Evolutionary conservation across 2,797 vertebrate species (phyloP), one percentile per base, ranked within the genome.

Genomic region (Pangasius krempfi): DNA sequence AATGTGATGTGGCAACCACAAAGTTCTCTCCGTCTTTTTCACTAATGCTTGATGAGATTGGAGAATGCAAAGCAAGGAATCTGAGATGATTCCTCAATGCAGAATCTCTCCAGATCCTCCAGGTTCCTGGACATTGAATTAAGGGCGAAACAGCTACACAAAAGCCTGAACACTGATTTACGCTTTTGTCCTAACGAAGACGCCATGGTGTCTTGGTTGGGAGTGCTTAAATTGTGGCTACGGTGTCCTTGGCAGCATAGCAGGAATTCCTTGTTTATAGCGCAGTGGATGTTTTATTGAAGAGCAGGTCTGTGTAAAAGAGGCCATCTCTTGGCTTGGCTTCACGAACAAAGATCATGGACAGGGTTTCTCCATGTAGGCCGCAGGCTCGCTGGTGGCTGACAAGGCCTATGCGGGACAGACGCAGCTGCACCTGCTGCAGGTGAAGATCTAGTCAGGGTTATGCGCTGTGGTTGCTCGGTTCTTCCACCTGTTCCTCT

Each of bases 221-320:
- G 27, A 37, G 8, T 50, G 18, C 89, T 14, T 90, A 94, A 95
- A 93, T 86, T 94, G 94, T 94, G 12, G 86, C 88, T 82, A 93
- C 90, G 1, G 89, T 92, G 72, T 93, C 86, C 76, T 91, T 92
- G 50, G 93, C 94, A 25, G 94, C 92, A 58, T 93, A 95, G 27
- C 91, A 87, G 22, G 94, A 95, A 90, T 96, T 96, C 85, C 95
- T 95, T 16, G 30, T 25, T 88, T 87, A 87, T 73, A 84, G 83
- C 13, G 87, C 30, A 62, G 33, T n/a, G 86, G 40, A 40, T 56
- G 37, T 37, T 88, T 85, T 79, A 88, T 79, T 68, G 14, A 47
- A 33, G 54, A 44, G 22, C 14, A 58, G 52, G 22, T 70, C 30
- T 64, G 16, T 60, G 27, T 52, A 20, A 79, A 87, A 70, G 13